phyloP scores from a whole-genome alignment of 2,113 vertebrate species.

The Emydocephalus ijimae region DNA sequence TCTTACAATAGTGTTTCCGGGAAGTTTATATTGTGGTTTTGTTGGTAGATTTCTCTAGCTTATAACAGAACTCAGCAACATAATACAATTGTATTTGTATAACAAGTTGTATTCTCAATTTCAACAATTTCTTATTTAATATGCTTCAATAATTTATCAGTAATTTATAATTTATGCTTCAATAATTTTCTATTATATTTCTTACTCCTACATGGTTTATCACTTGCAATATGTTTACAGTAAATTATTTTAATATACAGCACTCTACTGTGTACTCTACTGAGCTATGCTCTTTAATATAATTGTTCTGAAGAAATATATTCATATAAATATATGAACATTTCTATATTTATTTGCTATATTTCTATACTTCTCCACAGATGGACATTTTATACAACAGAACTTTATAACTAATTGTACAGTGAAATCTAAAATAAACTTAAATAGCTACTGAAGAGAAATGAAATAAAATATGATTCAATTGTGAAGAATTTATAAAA shows the following conservation, averaged over 20 bases:
- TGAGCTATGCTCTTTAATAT: not conserved
- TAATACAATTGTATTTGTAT: not conserved
- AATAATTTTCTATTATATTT: not conserved
- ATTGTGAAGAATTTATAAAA: not conserved
- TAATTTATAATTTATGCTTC: not conserved
- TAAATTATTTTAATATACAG: not conserved
- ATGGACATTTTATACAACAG: not conserved
- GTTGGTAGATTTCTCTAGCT: not conserved
- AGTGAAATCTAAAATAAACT: not conserved
- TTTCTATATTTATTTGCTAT: not conserved
- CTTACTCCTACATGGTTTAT: not conserved
- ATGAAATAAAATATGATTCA: not conserved
- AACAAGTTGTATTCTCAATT: not conserved
- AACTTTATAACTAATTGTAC: not conserved
- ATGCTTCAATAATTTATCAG: not conserved
- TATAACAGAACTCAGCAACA: not conserved
- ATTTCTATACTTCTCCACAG: not conserved
- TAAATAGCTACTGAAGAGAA: not conserved
- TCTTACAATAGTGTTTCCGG: not conserved
- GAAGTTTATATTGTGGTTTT: not conserved
- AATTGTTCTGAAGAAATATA: not conserved
- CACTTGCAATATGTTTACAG: not conserved
- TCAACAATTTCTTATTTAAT: not conserved
- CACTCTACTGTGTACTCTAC: not conserved
- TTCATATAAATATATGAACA: not conserved